Conservation (phyloP, 1,140 invertebrate genomes). For the Drosophila truncata region DNA sequence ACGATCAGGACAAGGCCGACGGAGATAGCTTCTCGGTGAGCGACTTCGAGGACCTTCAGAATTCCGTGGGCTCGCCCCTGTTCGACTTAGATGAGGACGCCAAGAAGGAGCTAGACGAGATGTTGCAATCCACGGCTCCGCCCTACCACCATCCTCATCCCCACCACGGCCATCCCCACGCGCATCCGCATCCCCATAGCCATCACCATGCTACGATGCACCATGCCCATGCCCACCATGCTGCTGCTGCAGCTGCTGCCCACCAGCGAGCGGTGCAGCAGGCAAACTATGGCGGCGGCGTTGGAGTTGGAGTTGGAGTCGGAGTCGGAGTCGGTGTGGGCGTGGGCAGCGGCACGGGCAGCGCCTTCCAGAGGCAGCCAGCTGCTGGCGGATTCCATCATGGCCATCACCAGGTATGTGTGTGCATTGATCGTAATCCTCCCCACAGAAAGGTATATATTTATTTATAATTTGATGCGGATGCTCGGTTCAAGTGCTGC, state of each 20-base stretch:
- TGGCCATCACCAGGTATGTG: constrained; percentile 83
- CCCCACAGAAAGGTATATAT: constrained; percentile 41
- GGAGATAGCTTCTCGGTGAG: constrained; percentile 48
- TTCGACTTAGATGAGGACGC: constrained; percentile 85
- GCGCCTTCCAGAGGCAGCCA: constrained; percentile 81
- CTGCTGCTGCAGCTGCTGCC: constrained; percentile 49
- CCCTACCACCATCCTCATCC: constrained; percentile 68
- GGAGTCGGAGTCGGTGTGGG: constrained; percentile 58
- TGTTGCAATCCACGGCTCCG: constrained; percentile 83
- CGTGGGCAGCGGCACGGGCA: constrained; percentile 74
- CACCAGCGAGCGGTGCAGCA: constrained; percentile 64
- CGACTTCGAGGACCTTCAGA: constrained; percentile 73
- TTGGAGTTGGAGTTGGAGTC: constrained; percentile 35
- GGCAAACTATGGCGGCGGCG: constrained; percentile 50
- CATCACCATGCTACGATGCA: constrained; percentile 46
- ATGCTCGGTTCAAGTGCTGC: constrained; percentile 59
- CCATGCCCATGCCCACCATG: constrained; percentile 63
- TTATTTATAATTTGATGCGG: constrained; percentile 63
- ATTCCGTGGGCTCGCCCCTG: constrained; percentile 78
- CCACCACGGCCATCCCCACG: constrained; percentile 49
- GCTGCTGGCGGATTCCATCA: constrained; percentile 78
- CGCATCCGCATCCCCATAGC: constrained; percentile 48
- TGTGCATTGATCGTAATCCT: constrained; percentile 62
- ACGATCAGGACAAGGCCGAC: constrained; percentile 32
- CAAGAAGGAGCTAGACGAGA: constrained; percentile 83